Percentiles rank a stretch among this genome's conserved stretches.
phyloP scores from a whole-genome alignment of 2,888 invertebrate species.

The Drosophila setosimentum region DNA sequence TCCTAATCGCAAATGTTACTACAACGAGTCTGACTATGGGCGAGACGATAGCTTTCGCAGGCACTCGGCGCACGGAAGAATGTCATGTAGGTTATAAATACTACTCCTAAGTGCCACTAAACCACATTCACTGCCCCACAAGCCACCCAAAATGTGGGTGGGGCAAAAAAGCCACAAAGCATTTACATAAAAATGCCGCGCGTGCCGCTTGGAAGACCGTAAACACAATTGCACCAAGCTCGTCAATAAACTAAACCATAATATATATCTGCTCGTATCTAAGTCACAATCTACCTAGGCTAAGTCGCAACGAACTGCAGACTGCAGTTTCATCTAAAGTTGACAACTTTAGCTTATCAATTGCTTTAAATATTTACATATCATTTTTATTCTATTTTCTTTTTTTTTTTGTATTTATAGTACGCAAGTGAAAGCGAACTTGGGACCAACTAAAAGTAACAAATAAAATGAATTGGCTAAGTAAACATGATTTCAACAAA shows the following conservation, averaged over 20 bases:
- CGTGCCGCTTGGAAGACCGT: slow-evolving; percentile 51
- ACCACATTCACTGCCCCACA: slow-evolving; percentile 42
- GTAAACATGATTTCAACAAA: slow-evolving; percentile 31
- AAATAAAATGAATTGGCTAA: slow-evolving; percentile 70
- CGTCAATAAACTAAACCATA: slow-evolving; percentile 28
- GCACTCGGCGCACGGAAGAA: slow-evolving; percentile 86
- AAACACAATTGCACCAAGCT: slow-evolving; percentile 61
- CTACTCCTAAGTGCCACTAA: slow-evolving; percentile 35
- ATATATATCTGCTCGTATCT: slow-evolving; percentile 32
- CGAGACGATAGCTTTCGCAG: slow-evolving; percentile 85
- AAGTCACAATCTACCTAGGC: slow-evolving; percentile 42
- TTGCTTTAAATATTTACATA: slow-evolving; percentile 43
- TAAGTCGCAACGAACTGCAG: slow-evolving; percentile 52
- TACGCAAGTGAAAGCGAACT: slow-evolving; percentile 72
- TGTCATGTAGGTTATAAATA: slow-evolving; percentile 80
- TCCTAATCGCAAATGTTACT: slow-evolving; percentile 85
- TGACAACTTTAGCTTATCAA: slow-evolving; percentile 35
- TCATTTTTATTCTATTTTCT: slow-evolving; percentile 34
- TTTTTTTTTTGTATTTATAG: slow-evolving; percentile 57
- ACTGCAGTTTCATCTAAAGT: slow-evolving; percentile 27
- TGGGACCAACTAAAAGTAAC: slow-evolving; percentile 53
- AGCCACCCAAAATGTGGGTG: slow-evolving; percentile 20
- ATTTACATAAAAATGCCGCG: slow-evolving; percentile 73
- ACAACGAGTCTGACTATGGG: slow-evolving; percentile 82
- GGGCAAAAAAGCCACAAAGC: slow-evolving; percentile 59